Evolutionary conservation across 2,113 vertebrate genomes (phyloP).

Genomic region (Pholis gunnellus): DNA sequence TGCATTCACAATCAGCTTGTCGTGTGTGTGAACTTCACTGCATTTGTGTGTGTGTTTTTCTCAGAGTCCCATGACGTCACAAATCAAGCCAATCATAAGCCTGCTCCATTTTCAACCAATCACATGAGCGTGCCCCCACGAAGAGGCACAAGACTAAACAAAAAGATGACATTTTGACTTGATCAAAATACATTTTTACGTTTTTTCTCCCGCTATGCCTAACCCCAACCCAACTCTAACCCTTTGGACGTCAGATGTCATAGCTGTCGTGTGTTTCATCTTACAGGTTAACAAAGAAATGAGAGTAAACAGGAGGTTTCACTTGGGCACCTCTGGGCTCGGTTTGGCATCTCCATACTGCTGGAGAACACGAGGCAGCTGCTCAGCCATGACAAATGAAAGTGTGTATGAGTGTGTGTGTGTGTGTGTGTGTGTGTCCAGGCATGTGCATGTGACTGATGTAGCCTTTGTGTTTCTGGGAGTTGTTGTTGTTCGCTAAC

Average conservation of each 20-base stretch:
- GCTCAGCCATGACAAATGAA: constrained; percentile 59
- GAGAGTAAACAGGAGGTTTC: not conserved
- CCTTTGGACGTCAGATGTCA: not conserved
- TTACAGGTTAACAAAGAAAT: not conserved
- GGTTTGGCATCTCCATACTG: not conserved
- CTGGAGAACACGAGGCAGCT: constrained; percentile 53
- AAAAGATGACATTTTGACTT: too few relatives aligned
- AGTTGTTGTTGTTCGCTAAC: not conserved
- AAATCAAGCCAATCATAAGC: too few relatives aligned
- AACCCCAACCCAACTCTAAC: not conserved
- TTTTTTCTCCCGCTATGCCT: not conserved
- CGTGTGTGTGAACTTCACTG: too few relatives aligned
- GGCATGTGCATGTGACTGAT: not conserved
- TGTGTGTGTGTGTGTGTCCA: not conserved
- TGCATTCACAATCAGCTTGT: too few relatives aligned
- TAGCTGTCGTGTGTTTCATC: not conserved
- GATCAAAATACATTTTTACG: not conserved
- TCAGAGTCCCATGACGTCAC: too few relatives aligned
- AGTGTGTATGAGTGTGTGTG: not conserved
- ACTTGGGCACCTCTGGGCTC: not conserved
- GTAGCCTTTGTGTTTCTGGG: not conserved
- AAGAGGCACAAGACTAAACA: too few relatives aligned
- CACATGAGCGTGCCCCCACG: too few relatives aligned
- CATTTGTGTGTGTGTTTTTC: too few relatives aligned
- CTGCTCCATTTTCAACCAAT: too few relatives aligned